A percentile compares a stretch with the other conserved stretches of the same genome.
phyloP scores from a whole-genome alignment of 2,888 invertebrate genomes.

The Lasioglossum vierecki region DNA sequence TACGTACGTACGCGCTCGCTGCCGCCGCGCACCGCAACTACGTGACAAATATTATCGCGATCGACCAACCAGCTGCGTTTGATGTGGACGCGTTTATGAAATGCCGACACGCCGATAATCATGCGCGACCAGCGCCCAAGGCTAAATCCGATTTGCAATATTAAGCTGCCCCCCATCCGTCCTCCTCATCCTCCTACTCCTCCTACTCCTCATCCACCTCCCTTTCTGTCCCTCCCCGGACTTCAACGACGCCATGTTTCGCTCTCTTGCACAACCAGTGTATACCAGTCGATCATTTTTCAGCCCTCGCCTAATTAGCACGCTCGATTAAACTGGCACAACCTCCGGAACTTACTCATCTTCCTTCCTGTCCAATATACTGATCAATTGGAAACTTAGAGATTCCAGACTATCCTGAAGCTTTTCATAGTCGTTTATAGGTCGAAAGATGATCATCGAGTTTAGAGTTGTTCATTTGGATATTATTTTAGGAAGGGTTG shows the following conservation, averaged over 20 bases:
- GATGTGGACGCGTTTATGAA: conserved; percentile 77
- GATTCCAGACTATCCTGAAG: neutral
- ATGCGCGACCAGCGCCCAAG: conserved; percentile 68
- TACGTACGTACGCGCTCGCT: conserved; percentile 57
- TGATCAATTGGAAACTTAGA: neutral
- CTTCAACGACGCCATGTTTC: neutral
- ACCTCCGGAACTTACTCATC: neutral
- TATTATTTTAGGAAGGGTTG: too few relatives aligned
- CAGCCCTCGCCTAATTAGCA: conserved; percentile 43
- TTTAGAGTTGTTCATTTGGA: neutral
- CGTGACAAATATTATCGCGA: conserved; percentile 76
- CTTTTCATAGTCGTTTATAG: neutral
- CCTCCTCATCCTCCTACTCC: neutral
- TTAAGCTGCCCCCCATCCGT: conserved; percentile 47
- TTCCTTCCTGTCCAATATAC: neutral
- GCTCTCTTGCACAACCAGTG: neutral
- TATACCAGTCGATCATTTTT: conserved; percentile 42
- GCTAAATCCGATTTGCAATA: conserved; percentile 74
- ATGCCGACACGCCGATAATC: conserved; percentile 74
- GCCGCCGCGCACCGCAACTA: conserved; percentile 71
- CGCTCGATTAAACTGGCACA: neutral
- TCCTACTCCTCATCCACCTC: neutral
- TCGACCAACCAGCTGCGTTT: conserved; percentile 72
- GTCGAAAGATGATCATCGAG: neutral
- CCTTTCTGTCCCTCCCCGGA: neutral